Evolutionary conservation across 1,140 invertebrate species (phyloP), one percentile per base, ranked within the genome.

Genomic region (Cyclina sinensis): DNA sequence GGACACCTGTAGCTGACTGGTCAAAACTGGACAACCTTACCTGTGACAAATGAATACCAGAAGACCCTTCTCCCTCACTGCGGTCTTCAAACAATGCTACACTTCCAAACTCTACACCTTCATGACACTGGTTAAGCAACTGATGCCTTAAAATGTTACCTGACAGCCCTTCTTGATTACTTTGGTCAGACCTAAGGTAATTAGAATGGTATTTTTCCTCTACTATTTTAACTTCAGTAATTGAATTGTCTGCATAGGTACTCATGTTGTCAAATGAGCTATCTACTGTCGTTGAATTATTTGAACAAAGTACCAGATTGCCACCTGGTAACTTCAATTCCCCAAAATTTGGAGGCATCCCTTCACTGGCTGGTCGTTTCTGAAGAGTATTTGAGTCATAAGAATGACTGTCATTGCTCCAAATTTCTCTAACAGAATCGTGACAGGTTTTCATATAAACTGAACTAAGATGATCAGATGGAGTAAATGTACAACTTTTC

Each of bases 61-160:
- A 79, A 27, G 74, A 37, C 9, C 74, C 74, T 54, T 79, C 74
- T 4, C 21, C 43, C 18, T 48, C 43, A 3, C 39, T 32, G 9
- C 74, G 43, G 24, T 54, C 48, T 57, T 79, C 74, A 57, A 51
- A 79, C 14, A 79, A n/a, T 7, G 51, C 74, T 12, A 79, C 30
- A 51, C 74, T 79, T 21, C 68, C 68, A 73, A 73, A 39, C 2
- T 21, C 37, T 21, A 30, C 37, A 37, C 68, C 21, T 21, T 24
- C 35, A 5, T 37, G 35, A 39, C 39, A 39, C n/a, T 73, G 68
- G 37, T 9, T 7, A 1, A 65, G 24, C 59, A 65, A 65, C 1
- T 65, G 24, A 24, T 18, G 12, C 51, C 11, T 65, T 65, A 30
- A 65, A 30, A 30, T 32, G 11, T 9, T 32, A 24, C 62, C 27